Evolutionary conservation across 2,888 invertebrate genomes (phyloP).

Genomic region (Nymphalis urticae): DNA sequence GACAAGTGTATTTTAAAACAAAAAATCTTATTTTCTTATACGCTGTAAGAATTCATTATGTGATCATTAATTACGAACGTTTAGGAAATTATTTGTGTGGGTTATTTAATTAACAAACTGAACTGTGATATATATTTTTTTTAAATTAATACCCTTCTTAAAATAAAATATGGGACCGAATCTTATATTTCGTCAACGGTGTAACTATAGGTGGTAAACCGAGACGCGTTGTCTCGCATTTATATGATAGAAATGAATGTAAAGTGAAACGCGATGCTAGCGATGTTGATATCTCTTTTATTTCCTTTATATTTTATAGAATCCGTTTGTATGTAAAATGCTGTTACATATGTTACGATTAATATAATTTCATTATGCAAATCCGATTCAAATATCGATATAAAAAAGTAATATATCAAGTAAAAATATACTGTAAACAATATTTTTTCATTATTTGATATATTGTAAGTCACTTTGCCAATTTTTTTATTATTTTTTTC

Average conservation of each 20-base stretch:
- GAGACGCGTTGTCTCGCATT: constrained; percentile 50
- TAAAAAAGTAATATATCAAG: too few species aligned
- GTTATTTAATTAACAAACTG: too few species aligned
- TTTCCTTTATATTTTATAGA: constrained; percentile 11
- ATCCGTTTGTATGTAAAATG: not conserved
- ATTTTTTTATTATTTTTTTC: not conserved
- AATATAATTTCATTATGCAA: not conserved
- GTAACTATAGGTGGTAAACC: constrained; percentile 44
- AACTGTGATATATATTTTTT: too few species aligned
- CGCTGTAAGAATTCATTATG: too few species aligned
- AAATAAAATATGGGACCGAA: not conserved
- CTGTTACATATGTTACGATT: not conserved
- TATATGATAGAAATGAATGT: constrained; percentile 56
- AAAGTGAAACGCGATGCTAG: constrained; percentile 51
- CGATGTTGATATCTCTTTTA: constrained; percentile 29
- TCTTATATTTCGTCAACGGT: constrained; percentile 36
- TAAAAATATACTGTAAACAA: too few species aligned
- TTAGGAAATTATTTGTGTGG: too few species aligned
- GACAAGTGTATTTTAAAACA: not conserved
- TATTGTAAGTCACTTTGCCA: not conserved
- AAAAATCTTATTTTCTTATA: too few species aligned
- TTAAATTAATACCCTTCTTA: too few species aligned
- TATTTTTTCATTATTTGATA: not conserved
- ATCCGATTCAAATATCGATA: too few species aligned
- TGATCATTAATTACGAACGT: too few species aligned